Percentiles rank a stretch among this genome's conserved stretches.
phyloP scores from a whole-genome alignment of 2,888 invertebrate genomes.

The Apodemia mormo region DNA sequence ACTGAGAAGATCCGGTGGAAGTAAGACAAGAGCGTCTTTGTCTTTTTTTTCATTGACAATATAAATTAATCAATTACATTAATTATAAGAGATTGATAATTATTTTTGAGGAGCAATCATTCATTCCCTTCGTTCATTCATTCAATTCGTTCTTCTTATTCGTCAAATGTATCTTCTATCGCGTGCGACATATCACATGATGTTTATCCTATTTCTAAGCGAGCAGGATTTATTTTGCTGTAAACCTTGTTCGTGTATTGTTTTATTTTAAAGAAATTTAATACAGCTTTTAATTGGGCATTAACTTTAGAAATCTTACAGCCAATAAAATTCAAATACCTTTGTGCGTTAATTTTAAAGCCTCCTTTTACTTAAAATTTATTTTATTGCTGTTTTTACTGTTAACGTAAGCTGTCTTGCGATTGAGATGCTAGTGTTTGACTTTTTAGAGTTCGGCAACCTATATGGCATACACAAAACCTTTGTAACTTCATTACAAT shows the following conservation, averaged over 20 bases:
- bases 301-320: background rate
- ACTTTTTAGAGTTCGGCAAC: background rate
- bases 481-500: too few species aligned
- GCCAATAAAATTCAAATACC: conserved; percentile 4
- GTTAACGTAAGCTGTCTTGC: background rate
- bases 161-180: too few species aligned
- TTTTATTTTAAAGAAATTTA: background rate
- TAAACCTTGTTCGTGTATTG: background rate
- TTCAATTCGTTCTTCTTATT: too few species aligned
- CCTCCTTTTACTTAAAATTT: background rate
- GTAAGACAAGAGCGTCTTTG: too few species aligned
- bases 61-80: too few species aligned
- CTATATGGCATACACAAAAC: too few species aligned
- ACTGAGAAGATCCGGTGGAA: too few species aligned
- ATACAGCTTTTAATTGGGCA: background rate
- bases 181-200: too few species aligned
- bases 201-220: background rate
- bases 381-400: background rate
- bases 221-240: background rate
- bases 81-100: too few species aligned
- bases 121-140: too few species aligned
- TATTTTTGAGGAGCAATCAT: too few species aligned
- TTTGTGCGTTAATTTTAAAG: background rate
- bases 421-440: background rate
- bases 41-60: too few species aligned